A percentile compares a stretch with the other conserved stretches of the same genome.
phyloP scores from a whole-genome alignment of 2,888 invertebrate genomes.

The Mimachlamys varia region DNA sequence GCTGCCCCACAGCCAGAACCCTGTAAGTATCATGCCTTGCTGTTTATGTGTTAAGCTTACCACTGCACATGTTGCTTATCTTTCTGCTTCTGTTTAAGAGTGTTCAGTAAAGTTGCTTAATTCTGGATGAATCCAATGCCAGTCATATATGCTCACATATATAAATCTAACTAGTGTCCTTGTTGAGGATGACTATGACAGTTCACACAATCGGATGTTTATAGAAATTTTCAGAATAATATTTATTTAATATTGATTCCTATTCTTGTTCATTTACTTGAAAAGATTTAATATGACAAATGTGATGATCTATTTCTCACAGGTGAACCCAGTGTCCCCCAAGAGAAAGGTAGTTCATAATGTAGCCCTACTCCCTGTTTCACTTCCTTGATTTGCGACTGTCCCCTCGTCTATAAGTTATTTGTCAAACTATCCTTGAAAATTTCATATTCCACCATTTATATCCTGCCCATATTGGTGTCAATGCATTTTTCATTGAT shows the following conservation, averaged over 20 bases:
- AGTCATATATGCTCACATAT: background rate
- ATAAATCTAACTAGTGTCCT: background rate
- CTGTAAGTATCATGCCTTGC: background rate
- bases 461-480: background rate
- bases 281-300: background rate
- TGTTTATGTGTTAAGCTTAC: background rate
- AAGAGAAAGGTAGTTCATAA: slow-evolving; percentile 36
- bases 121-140: background rate
- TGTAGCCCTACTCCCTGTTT: background rate
- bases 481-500: background rate
- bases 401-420: background rate
- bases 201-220: background rate
- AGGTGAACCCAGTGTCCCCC: slow-evolving; percentile 14
- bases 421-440: background rate
- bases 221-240: background rate
- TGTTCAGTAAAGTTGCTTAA: background rate
- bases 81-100: background rate
- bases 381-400: background rate
- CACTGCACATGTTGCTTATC: background rate
- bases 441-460: background rate
- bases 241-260: background rate
- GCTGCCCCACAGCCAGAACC: background rate
- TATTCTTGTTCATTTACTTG: background rate
- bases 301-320: slow-evolving; percentile 4
- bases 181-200: background rate